A percentile compares a stretch with the other conserved stretches of the same genome.
These are phyloP conservation scores for Agonopterix heracliana DNA, from an alignment of 2,888 invertebrate genomes.

Conservation along the genomic window DNA sequence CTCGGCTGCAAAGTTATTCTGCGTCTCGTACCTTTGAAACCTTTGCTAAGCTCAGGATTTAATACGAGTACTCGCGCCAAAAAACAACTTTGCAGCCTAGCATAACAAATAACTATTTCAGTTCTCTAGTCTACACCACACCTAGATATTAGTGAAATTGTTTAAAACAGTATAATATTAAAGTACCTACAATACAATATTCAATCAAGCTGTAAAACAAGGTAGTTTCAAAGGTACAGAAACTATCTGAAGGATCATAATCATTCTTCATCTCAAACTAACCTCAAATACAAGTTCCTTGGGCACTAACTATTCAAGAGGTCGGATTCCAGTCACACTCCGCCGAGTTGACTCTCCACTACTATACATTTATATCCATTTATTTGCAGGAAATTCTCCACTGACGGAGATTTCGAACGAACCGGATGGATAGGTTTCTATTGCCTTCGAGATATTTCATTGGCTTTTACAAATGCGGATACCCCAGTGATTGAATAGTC, in stretches of 20 bases:
- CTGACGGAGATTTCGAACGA: slow-evolving; percentile 30
- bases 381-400: slow-evolving; percentile 40
- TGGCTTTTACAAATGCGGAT: slow-evolving; percentile 46
- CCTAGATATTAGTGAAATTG: no score
- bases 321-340: slow-evolving; percentile 26
- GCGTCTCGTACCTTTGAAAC: no score
- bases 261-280: slow-evolving; percentile 4
- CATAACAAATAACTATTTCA: no score
- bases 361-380: slow-evolving; percentile 46
- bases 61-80: no score
- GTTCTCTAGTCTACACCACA: no score
- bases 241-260: not conserved
- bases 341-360: slow-evolving; percentile 27
- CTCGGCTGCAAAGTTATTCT: no score
- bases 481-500: slow-evolving; percentile 30
- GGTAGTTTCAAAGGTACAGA: no score
- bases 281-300: slow-evolving; percentile 2
- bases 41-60: no score
- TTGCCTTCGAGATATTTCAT: slow-evolving; percentile 49
- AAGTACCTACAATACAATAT: no score
- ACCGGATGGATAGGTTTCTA: slow-evolving; percentile 45
- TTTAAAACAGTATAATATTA: no score
- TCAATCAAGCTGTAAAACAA: no score
- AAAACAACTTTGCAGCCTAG: no score
- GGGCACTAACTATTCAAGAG: slow-evolving; percentile 5